Percentiles rank a stretch among this genome's conserved stretches.
Conservation (phyloP, 2,113 vertebrate genomes). For the Nibea albiflora region DNA sequence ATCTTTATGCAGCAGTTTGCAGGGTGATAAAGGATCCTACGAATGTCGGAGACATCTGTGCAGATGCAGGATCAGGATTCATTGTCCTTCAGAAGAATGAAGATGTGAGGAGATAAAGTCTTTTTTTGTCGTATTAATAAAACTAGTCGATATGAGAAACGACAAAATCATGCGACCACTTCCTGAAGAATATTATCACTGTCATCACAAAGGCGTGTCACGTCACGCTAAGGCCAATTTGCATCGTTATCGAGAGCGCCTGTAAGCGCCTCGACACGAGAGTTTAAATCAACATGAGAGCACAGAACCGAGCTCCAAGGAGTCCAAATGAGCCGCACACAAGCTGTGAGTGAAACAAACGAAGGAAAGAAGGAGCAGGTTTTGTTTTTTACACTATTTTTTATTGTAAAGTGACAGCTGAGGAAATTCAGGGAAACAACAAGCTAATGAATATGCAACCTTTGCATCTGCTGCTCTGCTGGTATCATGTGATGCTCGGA, state of each 20-base stretch:
- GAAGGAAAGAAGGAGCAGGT: not conserved
- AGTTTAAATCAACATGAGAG: constrained; percentile 7
- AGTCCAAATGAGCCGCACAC: not conserved
- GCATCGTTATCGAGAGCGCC: not conserved
- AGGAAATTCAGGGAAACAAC: too few species aligned
- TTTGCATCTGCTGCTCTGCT: not conserved
- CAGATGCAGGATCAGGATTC: not conserved
- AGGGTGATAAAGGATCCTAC: not conserved
- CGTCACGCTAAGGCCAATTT: not conserved
- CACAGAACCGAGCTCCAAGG: not conserved
- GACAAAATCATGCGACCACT: not conserved
- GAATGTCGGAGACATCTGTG: not conserved
- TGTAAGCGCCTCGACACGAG: not conserved
- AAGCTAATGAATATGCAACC: too few species aligned
- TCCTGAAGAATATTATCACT: not conserved
- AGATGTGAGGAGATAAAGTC: not conserved
- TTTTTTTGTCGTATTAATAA: not conserved
- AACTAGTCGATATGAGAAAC: not conserved
- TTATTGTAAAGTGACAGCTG: too few species aligned
- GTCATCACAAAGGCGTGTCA: not conserved
- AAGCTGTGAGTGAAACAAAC: not conserved
- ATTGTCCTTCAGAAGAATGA: not conserved
- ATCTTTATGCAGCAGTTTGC: constrained; percentile 12
- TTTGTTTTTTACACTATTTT: too few species aligned
- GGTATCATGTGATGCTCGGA: not conserved